Percentiles rank a stretch among this genome's conserved stretches.
phyloP scores from a whole-genome alignment of 1,140 invertebrate genomes.

The Hyposmocoma kahamanoa region DNA sequence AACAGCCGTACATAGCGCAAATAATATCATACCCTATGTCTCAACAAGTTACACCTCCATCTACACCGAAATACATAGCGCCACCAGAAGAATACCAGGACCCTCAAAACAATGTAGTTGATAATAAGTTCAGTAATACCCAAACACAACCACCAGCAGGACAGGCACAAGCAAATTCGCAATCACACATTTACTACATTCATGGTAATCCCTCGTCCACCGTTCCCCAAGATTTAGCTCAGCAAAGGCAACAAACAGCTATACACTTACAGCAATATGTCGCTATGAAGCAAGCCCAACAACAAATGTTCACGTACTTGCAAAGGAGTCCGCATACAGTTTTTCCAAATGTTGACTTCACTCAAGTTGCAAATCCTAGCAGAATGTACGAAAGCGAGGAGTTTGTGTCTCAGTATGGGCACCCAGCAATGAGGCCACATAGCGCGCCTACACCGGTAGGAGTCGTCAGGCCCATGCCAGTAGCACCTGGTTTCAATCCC shows the following conservation, averaged over 20 bases:
- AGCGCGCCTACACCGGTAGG: conserved; percentile 54
- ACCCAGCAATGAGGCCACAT: conserved; percentile 52
- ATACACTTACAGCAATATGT: conserved; percentile 70
- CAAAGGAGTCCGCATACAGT: conserved; percentile 59
- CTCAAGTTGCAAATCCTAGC: conserved; percentile 31
- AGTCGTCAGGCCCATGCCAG: conserved; percentile 49
- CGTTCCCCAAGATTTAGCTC: conserved; percentile 42
- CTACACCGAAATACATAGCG: conserved; percentile 60
- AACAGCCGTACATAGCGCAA: conserved; percentile 69
- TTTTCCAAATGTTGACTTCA: conserved; percentile 51
- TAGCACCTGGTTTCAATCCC: conserved; percentile 35
- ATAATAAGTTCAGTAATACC: conserved; percentile 44
- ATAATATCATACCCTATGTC: conserved; percentile 69
- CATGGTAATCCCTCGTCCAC: conserved; percentile 41
- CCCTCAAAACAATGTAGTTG: conserved; percentile 47
- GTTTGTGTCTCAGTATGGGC: conserved; percentile 39
- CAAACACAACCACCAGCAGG: conserved; percentile 29
- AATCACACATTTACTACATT: conserved; percentile 67
- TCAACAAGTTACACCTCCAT: conserved; percentile 60
- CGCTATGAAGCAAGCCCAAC: conserved; percentile 72
- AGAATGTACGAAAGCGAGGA: conserved; percentile 50
- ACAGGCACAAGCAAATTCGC: conserved; percentile 36
- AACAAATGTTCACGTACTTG: conserved; percentile 64
- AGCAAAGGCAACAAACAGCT: conserved; percentile 67
- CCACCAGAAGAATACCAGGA: conserved; percentile 66